A percentile compares a stretch with the other conserved stretches of the same genome.
These are phyloP conservation scores for Enteromius unitaeniatus DNA, from an alignment of 2,797 vertebrate species.

Conservation along the genomic window DNA sequence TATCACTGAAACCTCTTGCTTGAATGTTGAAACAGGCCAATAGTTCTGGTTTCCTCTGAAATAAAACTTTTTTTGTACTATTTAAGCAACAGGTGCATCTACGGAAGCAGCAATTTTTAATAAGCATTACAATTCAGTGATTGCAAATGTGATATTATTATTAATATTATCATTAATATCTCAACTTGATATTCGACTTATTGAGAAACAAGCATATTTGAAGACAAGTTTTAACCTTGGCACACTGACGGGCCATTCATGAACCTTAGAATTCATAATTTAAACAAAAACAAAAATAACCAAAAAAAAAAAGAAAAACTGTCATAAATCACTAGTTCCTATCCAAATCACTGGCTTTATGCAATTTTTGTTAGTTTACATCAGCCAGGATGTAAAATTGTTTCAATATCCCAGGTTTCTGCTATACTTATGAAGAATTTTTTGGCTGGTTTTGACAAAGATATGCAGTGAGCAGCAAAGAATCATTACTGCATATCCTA, in stretches of 20 bases:
- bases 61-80: background rate
- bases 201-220: background rate
- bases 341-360: background rate
- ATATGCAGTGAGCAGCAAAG: background rate
- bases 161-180: background rate
- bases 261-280: background rate
- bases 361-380: background rate
- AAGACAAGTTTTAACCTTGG: background rate
- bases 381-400: background rate
- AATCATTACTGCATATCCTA: background rate
- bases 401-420: background rate
- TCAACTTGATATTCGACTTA: background rate
- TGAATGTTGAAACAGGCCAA: background rate
- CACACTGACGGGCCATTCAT: background rate
- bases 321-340: background rate
- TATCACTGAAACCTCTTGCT: slow-evolving; percentile 50
- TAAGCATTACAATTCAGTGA: background rate
- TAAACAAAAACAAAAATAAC: background rate
- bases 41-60: slow-evolving; percentile 8
- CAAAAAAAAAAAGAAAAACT: background rate
- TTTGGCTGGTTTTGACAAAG: background rate
- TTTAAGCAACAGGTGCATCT: background rate
- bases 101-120: background rate
- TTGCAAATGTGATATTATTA: background rate
- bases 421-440: background rate